Evolutionary conservation across 1,140 invertebrate species (phyloP), one percentile per base, ranked within the genome.

Genomic region (Holotrichia oblita): DNA sequence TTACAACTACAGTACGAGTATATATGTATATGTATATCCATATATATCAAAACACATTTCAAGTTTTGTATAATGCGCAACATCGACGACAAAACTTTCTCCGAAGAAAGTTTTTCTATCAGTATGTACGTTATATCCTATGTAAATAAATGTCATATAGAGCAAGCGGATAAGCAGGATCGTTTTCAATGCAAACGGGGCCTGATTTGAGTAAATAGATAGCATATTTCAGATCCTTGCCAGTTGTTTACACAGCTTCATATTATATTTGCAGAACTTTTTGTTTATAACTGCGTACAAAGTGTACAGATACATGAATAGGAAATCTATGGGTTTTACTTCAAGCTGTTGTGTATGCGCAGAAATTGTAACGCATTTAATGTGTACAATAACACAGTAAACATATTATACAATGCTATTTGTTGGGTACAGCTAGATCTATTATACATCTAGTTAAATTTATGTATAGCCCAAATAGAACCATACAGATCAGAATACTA

Each of bases 31-130:
- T 14, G 2, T 69, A 10, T 27, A 69, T 55, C 6, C 3, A 69
- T 69, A 14, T 34, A 14, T 27, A 69, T 24, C 22, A 24, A 0
- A 27, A 10, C 20, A 69, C 61, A 34, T 69, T 22, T 27, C 61
- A 69, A 69, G 20, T 69, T 27, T 22, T 24, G 8, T 69, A 20
- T 69, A 69, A 24, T 22, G 61, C 22, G 0, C 20, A 69, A 69
- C 12, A 34, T 10, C 22, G 22, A 34, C 22, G 61, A 69, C 22
- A 69, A 69, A 3, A 48, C 17, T 69, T 69, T 34, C 24, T 69
- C 61, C 8, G 61, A 34, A 69, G 59, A 69, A 69, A 69, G 61
- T 69, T 69, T 69, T 69, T 69, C 61, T 69, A 69, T 69, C 61
- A 69, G 61, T 69, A 69, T 69, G 61, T 69, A 34, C 22, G 61